Percentiles rank a stretch among this genome's conserved stretches.
Evolutionary conservation across 2,797 vertebrate species (phyloP).

Genomic region (Aulostomus chinensis): DNA sequence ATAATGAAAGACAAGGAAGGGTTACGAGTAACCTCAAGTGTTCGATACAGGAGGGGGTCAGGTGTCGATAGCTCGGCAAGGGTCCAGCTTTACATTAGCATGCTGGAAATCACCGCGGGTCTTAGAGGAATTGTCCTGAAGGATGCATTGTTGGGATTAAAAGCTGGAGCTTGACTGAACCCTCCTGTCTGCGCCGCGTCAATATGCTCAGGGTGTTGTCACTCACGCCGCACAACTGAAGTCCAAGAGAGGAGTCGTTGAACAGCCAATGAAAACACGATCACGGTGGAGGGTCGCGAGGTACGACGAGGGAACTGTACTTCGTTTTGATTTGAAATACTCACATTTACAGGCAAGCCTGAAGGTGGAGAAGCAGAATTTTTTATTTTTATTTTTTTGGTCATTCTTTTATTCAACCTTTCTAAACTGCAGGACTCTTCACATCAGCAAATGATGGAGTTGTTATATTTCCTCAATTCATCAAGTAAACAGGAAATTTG

Average conservation of each 20-base stretch:
- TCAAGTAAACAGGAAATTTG: no score
- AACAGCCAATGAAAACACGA: slow-evolving; percentile 38
- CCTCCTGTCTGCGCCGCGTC: slow-evolving; percentile 60
- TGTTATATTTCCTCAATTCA: no score
- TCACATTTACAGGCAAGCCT: no score
- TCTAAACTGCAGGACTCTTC: no score
- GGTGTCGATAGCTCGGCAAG: slow-evolving; percentile 59
- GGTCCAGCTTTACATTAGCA: slow-evolving; percentile 66
- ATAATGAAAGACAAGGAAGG: slow-evolving; percentile 72
- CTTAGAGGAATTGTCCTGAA: slow-evolving; percentile 66
- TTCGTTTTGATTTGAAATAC: no score
- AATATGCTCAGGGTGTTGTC: slow-evolving; percentile 59
- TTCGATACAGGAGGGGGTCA: slow-evolving; percentile 51
- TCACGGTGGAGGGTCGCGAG: no score
- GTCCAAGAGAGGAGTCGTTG: slow-evolving; percentile 66
- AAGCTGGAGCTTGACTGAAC: slow-evolving; percentile 60
- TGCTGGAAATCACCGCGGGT: slow-evolving; percentile 63
- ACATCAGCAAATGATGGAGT: no score
- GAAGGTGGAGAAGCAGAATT: no score
- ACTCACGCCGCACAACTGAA: slow-evolving; percentile 40
- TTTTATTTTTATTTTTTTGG: no score
- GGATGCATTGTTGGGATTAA: slow-evolving; percentile 74
- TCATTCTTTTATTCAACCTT: no score
- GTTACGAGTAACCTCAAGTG: slow-evolving; percentile 65
- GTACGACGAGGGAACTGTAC: no score